These are phyloP conservation scores for Zygothrica quintamaculata DNA, from an alignment of 2,888 invertebrate species.

Conservation along the genomic window DNA sequence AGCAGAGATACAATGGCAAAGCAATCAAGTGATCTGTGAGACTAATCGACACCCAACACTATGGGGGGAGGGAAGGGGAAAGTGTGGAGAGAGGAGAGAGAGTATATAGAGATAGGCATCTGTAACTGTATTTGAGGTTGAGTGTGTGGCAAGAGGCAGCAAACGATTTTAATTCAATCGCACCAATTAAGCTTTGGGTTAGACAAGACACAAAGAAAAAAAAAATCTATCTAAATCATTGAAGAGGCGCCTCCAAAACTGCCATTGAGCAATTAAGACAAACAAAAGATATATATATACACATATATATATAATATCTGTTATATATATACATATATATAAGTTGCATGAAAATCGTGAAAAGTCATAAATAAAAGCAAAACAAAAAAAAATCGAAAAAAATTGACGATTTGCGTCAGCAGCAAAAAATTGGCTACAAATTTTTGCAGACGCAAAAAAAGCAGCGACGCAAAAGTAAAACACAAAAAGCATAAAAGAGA, in stretches of 20 bases:
- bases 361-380: constrained; percentile 49
- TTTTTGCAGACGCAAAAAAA: constrained; percentile 67
- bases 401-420: constrained; percentile 84
- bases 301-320: neutral
- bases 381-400: constrained; percentile 62
- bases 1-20: constrained; percentile 19
- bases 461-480: neutral
- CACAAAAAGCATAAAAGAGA: neutral
- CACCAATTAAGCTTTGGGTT: constrained; percentile 83
- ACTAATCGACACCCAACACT: constrained; percentile 69
- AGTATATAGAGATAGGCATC: constrained; percentile 8
- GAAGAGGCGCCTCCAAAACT: constrained; percentile 54
- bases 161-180: constrained; percentile 84
- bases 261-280: constrained; percentile 44
- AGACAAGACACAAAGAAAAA: no score
- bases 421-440: constrained; percentile 72
- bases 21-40: constrained; percentile 80
- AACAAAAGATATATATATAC: neutral
- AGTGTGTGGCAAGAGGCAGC: constrained; percentile 65
- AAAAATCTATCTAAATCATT: constrained; percentile 6
- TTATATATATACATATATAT: constrained; percentile 8
- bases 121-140: no score
- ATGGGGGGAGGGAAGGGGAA: neutral
- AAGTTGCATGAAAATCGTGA: constrained; percentile 43
- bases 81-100: neutral